Evolutionary conservation across 2,888 invertebrate genomes (phyloP).

Genomic region (Podabrus alpinus): DNA sequence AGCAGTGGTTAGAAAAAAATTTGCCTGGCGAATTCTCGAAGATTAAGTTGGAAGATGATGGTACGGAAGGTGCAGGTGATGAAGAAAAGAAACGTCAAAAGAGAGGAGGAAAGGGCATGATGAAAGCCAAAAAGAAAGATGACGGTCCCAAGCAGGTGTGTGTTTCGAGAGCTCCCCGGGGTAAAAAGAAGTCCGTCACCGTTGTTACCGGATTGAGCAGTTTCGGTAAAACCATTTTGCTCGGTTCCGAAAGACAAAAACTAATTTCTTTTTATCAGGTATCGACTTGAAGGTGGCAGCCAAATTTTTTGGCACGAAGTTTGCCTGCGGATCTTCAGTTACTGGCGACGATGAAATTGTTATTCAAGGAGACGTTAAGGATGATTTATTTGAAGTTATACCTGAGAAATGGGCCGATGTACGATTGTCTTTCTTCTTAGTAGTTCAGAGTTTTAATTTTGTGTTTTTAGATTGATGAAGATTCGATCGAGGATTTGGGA

Average conservation of each 20-base stretch:
- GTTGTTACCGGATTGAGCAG: slow-evolving; percentile 94
- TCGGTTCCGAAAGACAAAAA: neutral
- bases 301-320: slow-evolving; percentile 96
- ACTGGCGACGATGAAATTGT: slow-evolving; percentile 99
- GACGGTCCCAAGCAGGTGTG: slow-evolving; percentile 85
- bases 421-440: slow-evolving; percentile 25
- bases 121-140: slow-evolving; percentile 93
- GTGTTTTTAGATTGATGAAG: slow-evolving; percentile 79
- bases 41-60: slow-evolving; percentile 71
- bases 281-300: slow-evolving; percentile 98
- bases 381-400: slow-evolving; percentile 96
- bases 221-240: slow-evolving; percentile 69
- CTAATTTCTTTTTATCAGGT: slow-evolving; percentile 61
- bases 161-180: slow-evolving; percentile 88
- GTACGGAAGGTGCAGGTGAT: slow-evolving; percentile 71
- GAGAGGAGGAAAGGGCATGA: slow-evolving; percentile 94
- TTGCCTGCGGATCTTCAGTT: slow-evolving; percentile 99
- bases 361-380: slow-evolving; percentile 98
- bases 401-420: slow-evolving; percentile 98
- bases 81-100: slow-evolving; percentile 96
- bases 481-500: slow-evolving; percentile 89
- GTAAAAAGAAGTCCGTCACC: slow-evolving; percentile 98
- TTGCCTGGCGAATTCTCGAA: slow-evolving; percentile 92
- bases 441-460: neutral
- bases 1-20: slow-evolving; percentile 94